Evolutionary conservation across 2,888 invertebrate species (phyloP).

Genomic region (Spilosoma lubricipeda): DNA sequence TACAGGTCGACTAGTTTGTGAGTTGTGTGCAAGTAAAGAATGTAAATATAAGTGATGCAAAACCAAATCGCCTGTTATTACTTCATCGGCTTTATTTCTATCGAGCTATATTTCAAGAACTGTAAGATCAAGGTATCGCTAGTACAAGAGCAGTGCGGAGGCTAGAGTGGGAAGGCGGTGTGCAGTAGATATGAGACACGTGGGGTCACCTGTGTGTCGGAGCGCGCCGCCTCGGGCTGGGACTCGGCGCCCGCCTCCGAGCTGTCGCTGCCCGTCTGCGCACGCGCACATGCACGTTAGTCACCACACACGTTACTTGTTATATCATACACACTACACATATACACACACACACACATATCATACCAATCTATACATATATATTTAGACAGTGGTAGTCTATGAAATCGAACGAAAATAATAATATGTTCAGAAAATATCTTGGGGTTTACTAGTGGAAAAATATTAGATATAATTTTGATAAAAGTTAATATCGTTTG

Average conservation of each 20-base stretch:
- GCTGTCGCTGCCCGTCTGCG: constrained; percentile 73
- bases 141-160: neutral
- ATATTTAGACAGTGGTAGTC: no score
- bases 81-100: no score
- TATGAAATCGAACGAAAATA: no score
- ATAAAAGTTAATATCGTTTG: neutral
- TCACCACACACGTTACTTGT: neutral
- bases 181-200: neutral
- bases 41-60: no score
- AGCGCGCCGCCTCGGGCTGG: constrained; percentile 37
- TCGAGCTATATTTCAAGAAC: no score
- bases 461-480: neutral
- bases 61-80: no score
- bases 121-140: neutral
- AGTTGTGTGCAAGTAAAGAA: no score
- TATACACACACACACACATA: neutral
- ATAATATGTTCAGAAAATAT: no score
- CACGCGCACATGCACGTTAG: constrained; percentile 16
- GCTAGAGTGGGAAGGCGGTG: neutral
- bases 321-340: neutral
- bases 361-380: neutral
- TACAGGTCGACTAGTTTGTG: no score
- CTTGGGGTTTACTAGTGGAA: no score
- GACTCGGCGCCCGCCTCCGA: constrained; percentile 65
- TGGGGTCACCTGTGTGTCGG: constrained; percentile 49